phyloP scores from a whole-genome alignment of 2,888 invertebrate species.

The Tridacna gigas region DNA sequence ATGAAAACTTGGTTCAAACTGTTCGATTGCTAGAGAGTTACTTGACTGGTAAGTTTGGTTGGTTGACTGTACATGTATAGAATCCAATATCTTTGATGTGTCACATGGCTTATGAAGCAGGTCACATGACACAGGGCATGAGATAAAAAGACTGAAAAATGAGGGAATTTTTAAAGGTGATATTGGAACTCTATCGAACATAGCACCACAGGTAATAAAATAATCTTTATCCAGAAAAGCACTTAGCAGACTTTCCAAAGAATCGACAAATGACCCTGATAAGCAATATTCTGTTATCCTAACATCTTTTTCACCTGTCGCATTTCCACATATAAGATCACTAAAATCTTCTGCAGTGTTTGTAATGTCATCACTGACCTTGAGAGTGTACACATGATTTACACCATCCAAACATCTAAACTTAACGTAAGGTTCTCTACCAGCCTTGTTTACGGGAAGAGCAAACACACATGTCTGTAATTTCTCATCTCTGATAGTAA shows the following conservation, averaged over 20 bases:
- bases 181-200: background rate
- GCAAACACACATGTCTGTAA: background rate
- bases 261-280: background rate
- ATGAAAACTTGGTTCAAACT: too few species aligned
- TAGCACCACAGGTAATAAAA: background rate
- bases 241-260: background rate
- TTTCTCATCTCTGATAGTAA: background rate
- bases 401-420: background rate
- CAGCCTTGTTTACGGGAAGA: background rate
- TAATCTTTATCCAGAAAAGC: background rate
- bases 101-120: background rate
- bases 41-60: too few species aligned
- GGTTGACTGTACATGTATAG: background rate
- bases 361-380: background rate
- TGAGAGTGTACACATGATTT: too few species aligned
- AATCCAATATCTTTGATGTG: background rate
- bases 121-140: slow-evolving; percentile 17
- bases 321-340: background rate
- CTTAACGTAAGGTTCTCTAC: background rate
- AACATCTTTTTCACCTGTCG: background rate
- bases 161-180: background rate
- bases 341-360: background rate
- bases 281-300: background rate
- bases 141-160: slow-evolving; percentile 1
- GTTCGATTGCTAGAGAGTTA: too few species aligned